Conservation (phyloP, 2,113 vertebrate genomes). For the Plectropomus leopardus region DNA sequence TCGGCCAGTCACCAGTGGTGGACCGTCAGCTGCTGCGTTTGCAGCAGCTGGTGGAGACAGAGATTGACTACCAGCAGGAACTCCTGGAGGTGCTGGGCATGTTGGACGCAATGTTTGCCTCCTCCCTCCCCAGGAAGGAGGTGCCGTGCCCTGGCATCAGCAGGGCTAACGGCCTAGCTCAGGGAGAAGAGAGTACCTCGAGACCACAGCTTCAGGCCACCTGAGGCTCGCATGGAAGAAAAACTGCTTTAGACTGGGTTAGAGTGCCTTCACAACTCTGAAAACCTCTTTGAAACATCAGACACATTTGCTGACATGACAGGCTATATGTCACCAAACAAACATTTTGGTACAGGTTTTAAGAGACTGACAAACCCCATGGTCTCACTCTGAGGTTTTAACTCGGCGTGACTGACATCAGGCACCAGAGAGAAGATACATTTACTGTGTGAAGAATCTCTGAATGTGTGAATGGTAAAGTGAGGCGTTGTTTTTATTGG, state of each 20-base stretch:
- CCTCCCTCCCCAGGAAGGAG: constrained; percentile 87
- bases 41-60: constrained; percentile 90
- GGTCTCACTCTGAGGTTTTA: constrained; percentile 43
- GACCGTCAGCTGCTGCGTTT: constrained; percentile 92
- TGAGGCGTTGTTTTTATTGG: constrained; percentile 20
- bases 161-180: constrained; percentile 63
- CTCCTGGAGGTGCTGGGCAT: constrained; percentile 95
- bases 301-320: constrained; percentile 13
- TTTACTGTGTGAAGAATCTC: constrained; percentile 34
- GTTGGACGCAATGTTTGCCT: constrained; percentile 96
- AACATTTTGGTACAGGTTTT: constrained; percentile 50
- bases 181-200: constrained; percentile 37
- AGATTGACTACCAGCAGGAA: constrained; percentile 94
- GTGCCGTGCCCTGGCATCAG: constrained; percentile 46
- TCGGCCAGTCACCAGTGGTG: constrained; percentile 91
- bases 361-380: constrained; percentile 34
- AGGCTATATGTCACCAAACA: constrained; percentile 15
- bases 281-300: constrained; percentile 31
- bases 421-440: constrained; percentile 19
- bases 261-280: constrained; percentile 36
- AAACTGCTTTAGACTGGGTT: constrained; percentile 20
- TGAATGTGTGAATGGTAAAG: constrained; percentile 34
- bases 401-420: constrained; percentile 5
- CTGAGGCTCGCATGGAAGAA: constrained; percentile 43
- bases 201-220: constrained; percentile 67